Evolutionary conservation across 1,140 invertebrate species (phyloP).

Genomic region (Batillaria attramentaria): DNA sequence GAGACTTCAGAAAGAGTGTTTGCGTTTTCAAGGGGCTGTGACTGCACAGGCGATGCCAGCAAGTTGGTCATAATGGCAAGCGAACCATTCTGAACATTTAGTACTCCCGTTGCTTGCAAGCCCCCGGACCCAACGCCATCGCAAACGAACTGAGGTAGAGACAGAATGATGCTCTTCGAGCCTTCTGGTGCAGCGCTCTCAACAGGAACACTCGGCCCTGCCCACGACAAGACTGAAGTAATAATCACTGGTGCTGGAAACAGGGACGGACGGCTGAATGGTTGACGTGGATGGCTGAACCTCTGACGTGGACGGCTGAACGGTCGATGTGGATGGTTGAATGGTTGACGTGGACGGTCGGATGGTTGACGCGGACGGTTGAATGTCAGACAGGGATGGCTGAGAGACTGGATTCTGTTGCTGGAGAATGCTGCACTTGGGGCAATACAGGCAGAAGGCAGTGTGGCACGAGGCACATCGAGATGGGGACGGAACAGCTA

Average conservation of each 20-base stretch:
- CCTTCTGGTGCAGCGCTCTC: not conserved
- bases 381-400: too few species aligned
- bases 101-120: too few species aligned
- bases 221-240: not conserved
- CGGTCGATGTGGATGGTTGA: not conserved
- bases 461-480: slow-evolving; percentile 13
- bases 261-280: too few species aligned
- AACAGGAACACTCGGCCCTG: not conserved
- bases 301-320: not conserved
- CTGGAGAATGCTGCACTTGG: slow-evolving; percentile 14
- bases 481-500: not conserved
- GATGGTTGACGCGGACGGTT: not conserved
- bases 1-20: not conserved
- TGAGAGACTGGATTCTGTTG: too few species aligned
- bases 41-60: not conserved
- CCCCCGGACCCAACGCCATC: not conserved
- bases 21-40: not conserved
- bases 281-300: not conserved
- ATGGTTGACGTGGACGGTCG: not conserved
- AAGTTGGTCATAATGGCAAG: not conserved
- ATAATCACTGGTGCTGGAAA: not conserved
- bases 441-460: slow-evolving; percentile 13
- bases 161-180: not conserved
- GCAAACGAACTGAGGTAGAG: not conserved
- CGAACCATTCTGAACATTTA: too few species aligned